Conservation (phyloP, 1,140 invertebrate species). For the Tyrophagus putrescentiae region DNA sequence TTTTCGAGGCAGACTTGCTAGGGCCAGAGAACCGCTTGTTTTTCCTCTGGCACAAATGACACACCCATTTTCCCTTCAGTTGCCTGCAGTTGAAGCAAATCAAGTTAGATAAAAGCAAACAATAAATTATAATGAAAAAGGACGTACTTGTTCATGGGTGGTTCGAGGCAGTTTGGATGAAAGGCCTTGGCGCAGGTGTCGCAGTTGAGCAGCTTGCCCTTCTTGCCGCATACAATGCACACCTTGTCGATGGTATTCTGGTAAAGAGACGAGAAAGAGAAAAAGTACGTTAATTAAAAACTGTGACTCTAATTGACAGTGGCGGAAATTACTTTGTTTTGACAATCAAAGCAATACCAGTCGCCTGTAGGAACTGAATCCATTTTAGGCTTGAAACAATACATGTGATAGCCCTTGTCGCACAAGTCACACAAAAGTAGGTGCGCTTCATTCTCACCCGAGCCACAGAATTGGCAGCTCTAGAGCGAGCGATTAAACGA, state of each 20-base stretch:
- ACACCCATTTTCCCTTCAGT: conserved; percentile 30
- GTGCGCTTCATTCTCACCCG: conserved; percentile 88
- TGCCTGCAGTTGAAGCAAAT: conserved; percentile 26
- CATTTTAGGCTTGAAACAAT: conserved; percentile 94
- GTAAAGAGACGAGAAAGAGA: too few relatives aligned
- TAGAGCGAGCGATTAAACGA: conserved; percentile 40
- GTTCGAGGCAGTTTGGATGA: conserved; percentile 79
- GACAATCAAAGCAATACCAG: conserved; percentile 91
- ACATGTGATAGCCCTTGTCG: conserved; percentile 94
- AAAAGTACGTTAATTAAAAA: too few relatives aligned
- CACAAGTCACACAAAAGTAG: conserved; percentile 87
- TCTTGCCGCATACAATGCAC: conserved; percentile 60
- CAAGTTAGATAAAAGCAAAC: neutral
- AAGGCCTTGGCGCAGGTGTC: conserved; percentile 76
- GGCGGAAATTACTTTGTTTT: conserved; percentile 59
- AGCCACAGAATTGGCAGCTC: conserved; percentile 92
- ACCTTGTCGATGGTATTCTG: conserved; percentile 42
- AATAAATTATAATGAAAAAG: conserved; percentile 16
- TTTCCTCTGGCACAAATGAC: conserved; percentile 23
- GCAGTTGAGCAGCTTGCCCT: conserved; percentile 51
- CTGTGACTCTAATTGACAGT: conserved; percentile 2
- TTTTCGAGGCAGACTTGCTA: conserved; percentile 7
- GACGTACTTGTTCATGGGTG: conserved; percentile 52
- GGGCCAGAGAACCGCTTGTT: conserved; percentile 12
- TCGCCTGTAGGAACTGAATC: conserved; percentile 87